Conservation (phyloP, 2,113 vertebrate genomes). For the Cebidichthys violaceus region DNA sequence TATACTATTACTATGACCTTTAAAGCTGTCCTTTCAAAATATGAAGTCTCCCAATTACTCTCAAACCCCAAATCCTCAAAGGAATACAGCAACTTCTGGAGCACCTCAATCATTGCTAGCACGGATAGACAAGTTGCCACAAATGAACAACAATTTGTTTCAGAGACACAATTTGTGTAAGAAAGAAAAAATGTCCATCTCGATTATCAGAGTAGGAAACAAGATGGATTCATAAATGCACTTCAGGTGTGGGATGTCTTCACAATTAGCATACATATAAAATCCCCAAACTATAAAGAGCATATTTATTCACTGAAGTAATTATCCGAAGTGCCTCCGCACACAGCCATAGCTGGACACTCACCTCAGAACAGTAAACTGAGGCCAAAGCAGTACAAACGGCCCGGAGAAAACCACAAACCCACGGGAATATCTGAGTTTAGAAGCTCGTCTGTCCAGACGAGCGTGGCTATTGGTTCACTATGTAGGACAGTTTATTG, state of each 20-base stretch:
- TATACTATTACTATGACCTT: conserved; percentile 69
- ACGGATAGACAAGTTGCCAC: conserved; percentile 6
- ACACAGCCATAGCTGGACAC: conserved; percentile 61
- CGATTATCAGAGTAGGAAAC: conserved; percentile 15
- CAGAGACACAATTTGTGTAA: background rate
- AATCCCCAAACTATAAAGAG: conserved; percentile 51
- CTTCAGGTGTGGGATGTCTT: conserved; percentile 31
- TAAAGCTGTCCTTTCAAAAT: conserved; percentile 72
- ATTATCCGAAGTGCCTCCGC: conserved; percentile 64
- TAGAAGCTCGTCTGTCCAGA: conserved; percentile 40
- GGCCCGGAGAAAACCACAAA: conserved; percentile 57
- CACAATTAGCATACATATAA: conserved; percentile 28
- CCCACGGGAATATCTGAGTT: conserved; percentile 48
- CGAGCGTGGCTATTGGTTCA: conserved; percentile 30
- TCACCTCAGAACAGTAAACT: conserved; percentile 73
- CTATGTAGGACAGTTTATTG: conserved; percentile 13
- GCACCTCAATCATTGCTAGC: conserved; percentile 29
- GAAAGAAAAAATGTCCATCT: conserved; percentile 10
- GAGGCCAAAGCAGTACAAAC: conserved; percentile 65
- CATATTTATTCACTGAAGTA: conserved; percentile 69
- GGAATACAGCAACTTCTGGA: background rate
- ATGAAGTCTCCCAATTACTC: conserved; percentile 46
- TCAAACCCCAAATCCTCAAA: conserved; percentile 35
- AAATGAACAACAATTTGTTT: conserved; percentile 13
- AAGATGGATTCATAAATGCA: conserved; percentile 48